Percentiles rank a stretch among this genome's conserved stretches.
Evolutionary conservation across 1,140 invertebrate genomes (phyloP).

Genomic region (Macrotrachela quadricornifera): DNA sequence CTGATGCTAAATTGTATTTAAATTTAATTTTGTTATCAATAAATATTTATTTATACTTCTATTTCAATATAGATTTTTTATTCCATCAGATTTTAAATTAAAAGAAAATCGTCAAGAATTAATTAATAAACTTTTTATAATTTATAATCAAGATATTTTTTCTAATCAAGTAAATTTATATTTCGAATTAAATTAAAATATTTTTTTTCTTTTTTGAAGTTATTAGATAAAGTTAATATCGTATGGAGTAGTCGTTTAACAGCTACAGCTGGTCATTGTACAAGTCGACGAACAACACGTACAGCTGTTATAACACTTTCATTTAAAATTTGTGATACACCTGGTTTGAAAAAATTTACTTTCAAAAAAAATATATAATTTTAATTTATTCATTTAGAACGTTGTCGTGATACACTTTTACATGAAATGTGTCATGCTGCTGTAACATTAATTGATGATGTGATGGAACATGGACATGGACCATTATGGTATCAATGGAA

Average conservation of each 20-base stretch:
- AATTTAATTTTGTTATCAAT: no score
- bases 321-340: constrained; percentile 35
- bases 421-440: constrained; percentile 80
- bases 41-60: no score
- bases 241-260: constrained; percentile 51
- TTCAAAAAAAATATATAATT: no score
- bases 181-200: no score
- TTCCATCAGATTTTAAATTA: no score
- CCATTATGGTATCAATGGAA: constrained; percentile 56
- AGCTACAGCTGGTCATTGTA: constrained; percentile 50
- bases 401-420: constrained; percentile 60
- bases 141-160: no score
- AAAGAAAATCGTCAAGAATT: no score
- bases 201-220: no score
- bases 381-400: constrained; percentile 31
- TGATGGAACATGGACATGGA: constrained; percentile 50
- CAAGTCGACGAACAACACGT: constrained; percentile 20
- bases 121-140: no score
- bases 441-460: constrained; percentile 51
- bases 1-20: no score
- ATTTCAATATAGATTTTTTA: no score
- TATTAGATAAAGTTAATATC: constrained; percentile 31
- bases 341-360: constrained; percentile 14
- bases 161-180: no score
- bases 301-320: constrained; percentile 38